Evolutionary conservation across 2,888 invertebrate species (phyloP), one percentile per base, ranked within the genome.

Genomic region (Hanleya hanleyi): DNA sequence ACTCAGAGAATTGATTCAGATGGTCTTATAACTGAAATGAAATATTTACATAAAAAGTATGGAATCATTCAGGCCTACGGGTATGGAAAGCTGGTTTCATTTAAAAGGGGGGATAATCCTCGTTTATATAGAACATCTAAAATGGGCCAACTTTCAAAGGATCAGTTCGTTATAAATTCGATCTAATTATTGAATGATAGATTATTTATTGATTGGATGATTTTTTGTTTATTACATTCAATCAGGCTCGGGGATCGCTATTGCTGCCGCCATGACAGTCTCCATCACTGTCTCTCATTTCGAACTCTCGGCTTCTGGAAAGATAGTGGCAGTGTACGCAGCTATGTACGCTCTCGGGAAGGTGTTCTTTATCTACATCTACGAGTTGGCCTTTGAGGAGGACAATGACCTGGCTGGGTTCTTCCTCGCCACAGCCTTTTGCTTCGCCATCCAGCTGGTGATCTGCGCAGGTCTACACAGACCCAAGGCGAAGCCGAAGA

Each of bases 321-420:
- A 57, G 32, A 57, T 57, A 4, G 57, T 57, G 57, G 57, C 57
- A 2, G 32, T 29, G 22, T 57, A 57, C 57, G 57, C 57, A 4
- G 57, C 57, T 4, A 57, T 57, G 57, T 57, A 57, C 57, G 57
- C 57, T 4, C 57, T 57, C 12, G 57, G 57, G 12, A 57, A 57
- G 29, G 32, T 57, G 29, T 57, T 57, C 26, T 57, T 57, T 32
- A 57, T 57, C 32, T 57, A 57, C 32, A 22, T 57, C 1, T 26
- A 22, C 22, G 57, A 57, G 57, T 26, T 22, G 29, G 22, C 57
- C 3, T 57, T 57, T 29, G 29, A 57, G 9, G 57, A 57, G 9
- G 32, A 57, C 32, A 32, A 57, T 32, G 26, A 57, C 57, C 29
- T 57, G 57, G 57, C 26, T 32, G 57, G 57, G 22, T 57, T 57